Percentiles rank a stretch among this genome's conserved stretches.
phyloP scores from a whole-genome alignment of 2,888 invertebrate species.

The Acanthacorydalis orientalis region DNA sequence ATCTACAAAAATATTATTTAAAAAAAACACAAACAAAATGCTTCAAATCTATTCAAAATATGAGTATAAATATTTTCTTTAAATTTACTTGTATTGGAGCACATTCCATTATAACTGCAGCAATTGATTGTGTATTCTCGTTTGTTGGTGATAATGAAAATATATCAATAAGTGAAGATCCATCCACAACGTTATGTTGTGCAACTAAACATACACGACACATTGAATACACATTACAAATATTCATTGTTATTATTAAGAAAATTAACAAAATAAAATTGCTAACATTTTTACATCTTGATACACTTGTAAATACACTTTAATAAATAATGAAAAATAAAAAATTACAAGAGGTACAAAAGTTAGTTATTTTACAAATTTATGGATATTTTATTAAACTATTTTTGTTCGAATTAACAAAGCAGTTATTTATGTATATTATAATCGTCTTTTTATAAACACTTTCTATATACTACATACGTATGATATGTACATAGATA shows the following conservation, averaged over 20 bases:
- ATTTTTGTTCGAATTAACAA: too few relatives aligned
- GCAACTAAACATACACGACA: conserved; percentile 2
- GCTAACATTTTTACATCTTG: background rate
- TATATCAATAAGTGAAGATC: background rate
- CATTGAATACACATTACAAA: conserved; percentile 3
- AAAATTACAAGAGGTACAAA: too few relatives aligned
- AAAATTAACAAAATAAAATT: background rate
- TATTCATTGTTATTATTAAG: background rate
- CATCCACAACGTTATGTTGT: background rate
- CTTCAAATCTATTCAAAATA: too few relatives aligned
- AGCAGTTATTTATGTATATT: too few relatives aligned
- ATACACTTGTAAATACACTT: background rate
- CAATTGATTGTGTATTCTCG: background rate
- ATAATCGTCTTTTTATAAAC: too few relatives aligned
- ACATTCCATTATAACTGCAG: conserved; percentile 4
- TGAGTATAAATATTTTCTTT: background rate
- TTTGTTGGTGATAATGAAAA: conserved; percentile 1
- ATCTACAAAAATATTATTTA: background rate
- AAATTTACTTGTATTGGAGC: conserved; percentile 3
- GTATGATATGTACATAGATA: too few relatives aligned
- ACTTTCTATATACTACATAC: too few relatives aligned
- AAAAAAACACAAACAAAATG: background rate
- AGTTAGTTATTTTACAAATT: too few relatives aligned
- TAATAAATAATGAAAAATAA: background rate
- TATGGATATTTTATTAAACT: too few relatives aligned